Base-by-base conservation (phyloP, 2,797 vertebrate genomes). In the Ptychadena robeensis region DNA sequence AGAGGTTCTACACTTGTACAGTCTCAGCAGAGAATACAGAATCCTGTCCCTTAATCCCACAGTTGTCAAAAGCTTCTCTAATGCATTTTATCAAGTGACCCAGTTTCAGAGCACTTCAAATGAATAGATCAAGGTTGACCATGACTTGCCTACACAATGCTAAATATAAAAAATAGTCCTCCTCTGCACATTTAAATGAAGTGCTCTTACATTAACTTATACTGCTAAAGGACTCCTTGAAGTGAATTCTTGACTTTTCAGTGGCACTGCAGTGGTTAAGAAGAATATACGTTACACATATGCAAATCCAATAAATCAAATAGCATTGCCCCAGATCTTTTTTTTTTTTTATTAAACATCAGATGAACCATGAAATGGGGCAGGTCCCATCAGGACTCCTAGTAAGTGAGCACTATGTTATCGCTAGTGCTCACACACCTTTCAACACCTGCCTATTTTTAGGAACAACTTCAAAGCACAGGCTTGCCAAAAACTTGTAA, bases 371-470 rank as follows among this genome's bases (percentile, higher is more conserved):
- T 81, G 73, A 80, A 76, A 80, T 81, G 78, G 78, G 78, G 79
- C 83, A 85, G 82, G 78, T 85, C 83, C 83, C 83, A 80, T 76
- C 83, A 85, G 82, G 82, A 84, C 71, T 74, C 53, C 78, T 38
- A 48, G 34, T 68, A 83, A 83, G 82, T 73, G 82, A 83, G 38
- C 18, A 67, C 69, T 66, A 38, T 57, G 82, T 61, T 83, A 80
- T 84, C 77, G 14, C 82, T 73, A 70, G 57, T 53, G 65, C 72
- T 85, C 75, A 40, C 30, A 71, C 31, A 65, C 27, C 70, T 85
- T 85, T 85, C 83, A 85, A 63, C 83, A 80, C 83, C 83, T 81
- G 83, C 78, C 59, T 85, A 85, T 80, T 80, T 85, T 80, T 85
- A 85, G 78, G 65, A 75, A 57, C 53, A 44, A 38, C 71, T 75